Conservation (phyloP, 2,888 invertebrate species). For the Neuroscelio doddi region DNA sequence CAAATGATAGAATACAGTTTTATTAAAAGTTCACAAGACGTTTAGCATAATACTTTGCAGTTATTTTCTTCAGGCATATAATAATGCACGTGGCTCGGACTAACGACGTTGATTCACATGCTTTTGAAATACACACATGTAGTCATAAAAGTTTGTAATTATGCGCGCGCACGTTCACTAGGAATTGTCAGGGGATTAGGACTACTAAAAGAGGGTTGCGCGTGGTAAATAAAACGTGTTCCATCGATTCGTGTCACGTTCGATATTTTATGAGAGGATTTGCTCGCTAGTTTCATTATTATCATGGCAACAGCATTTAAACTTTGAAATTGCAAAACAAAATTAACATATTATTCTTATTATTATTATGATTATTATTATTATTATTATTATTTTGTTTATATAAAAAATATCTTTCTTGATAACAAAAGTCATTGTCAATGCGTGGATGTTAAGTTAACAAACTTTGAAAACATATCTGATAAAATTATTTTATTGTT, state of each 20-base stretch:
- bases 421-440: too few species aligned
- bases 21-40: too few species aligned
- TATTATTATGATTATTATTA: too few species aligned
- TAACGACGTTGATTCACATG: background rate
- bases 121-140: background rate
- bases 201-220: background rate
- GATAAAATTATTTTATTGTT: too few species aligned
- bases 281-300: background rate
- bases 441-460: too few species aligned
- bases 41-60: too few species aligned
- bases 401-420: too few species aligned
- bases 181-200: slow-evolving; percentile 3
- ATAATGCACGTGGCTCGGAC: background rate
- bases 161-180: background rate
- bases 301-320: background rate
- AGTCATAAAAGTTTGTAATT: background rate
- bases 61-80: background rate
- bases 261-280: slow-evolving; percentile 17
- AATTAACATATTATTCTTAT: too few species aligned
- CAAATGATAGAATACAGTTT: too few species aligned
- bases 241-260: slow-evolving; percentile 3
- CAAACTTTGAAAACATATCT: too few species aligned
- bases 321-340: background rate
- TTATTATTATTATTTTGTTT: too few species aligned
- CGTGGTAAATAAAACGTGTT: slow-evolving; percentile 5